phyloP scores from a whole-genome alignment of 2,797 vertebrate species.

The Hyperoplus immaculatus region DNA sequence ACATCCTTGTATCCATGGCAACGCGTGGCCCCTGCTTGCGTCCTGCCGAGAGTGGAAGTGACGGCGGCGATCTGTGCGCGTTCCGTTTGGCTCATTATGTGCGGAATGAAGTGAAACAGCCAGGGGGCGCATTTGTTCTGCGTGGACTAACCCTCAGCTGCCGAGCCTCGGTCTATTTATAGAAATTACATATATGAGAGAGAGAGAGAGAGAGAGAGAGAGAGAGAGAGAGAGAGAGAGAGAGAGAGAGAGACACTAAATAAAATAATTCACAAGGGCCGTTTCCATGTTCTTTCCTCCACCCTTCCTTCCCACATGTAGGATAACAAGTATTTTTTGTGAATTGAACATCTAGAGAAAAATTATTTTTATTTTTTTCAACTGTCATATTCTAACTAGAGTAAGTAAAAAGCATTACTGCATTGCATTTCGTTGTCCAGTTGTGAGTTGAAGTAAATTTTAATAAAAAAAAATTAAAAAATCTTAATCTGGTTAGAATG shows the following conservation, averaged over 20 bases:
- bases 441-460: too few relatives aligned
- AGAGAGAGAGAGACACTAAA: slow-evolving; percentile 49
- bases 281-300: slow-evolving; percentile 35
- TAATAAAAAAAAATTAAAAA: too few relatives aligned
- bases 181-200: slow-evolving; percentile 68
- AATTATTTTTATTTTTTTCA: too few relatives aligned
- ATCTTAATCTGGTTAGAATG: too few relatives aligned
- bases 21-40: slow-evolving; percentile 62
- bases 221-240: slow-evolving; percentile 30
- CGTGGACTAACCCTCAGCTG: slow-evolving; percentile 85
- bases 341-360: too few relatives aligned
- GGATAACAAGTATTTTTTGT: background rate
- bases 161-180: slow-evolving; percentile 84
- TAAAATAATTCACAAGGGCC: slow-evolving; percentile 59
- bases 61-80: slow-evolving; percentile 68
- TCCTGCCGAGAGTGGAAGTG: slow-evolving; percentile 67
- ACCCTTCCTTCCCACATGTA: slow-evolving; percentile 1
- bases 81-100: slow-evolving; percentile 81
- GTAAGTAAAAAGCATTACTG: too few relatives aligned
- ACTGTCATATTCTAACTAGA: too few relatives aligned
- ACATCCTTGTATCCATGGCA: slow-evolving; percentile 64
- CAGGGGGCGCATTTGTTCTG: slow-evolving; percentile 84
- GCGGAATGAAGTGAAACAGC: slow-evolving; percentile 82
- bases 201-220: slow-evolving; percentile 32
- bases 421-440: too few relatives aligned